Base-by-base conservation (phyloP, 2,888 invertebrate genomes). In the Plutella xylostella region DNA sequence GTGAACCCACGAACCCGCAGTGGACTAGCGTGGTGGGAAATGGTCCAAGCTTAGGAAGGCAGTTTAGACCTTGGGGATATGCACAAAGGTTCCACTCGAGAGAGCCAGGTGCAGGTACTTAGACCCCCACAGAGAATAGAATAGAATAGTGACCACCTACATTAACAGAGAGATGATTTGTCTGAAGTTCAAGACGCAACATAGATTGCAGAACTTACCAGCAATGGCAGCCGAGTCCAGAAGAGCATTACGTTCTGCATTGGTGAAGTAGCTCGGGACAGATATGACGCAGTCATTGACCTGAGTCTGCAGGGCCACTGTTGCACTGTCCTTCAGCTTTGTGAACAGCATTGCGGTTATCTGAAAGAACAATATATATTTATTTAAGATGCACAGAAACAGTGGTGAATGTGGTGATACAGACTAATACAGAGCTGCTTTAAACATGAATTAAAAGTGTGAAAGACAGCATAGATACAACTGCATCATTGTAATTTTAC, bases 341-440 rank as follows among this genome's bases (percentile, higher is more conserved):
- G 97, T 97, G 56, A 99, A 90, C 53, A 98, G 85, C 95, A 98
- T 98, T 14, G 96, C 97, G 37, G 96, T 91, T 57, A 98, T 89
- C 86, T 83, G 63, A 46, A 63, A 20, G 12, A 39, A 18, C n/a
- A 21, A 33, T 4, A 19, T 14, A 28, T 11, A 15, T 22, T 17
- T 7, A 2, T 2, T 34, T 3, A 15, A 17, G 15, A 9, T 18
- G 1, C 11, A 9, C 11, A 3, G 15, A 21, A 20, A 1, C 4
- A 37, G 19, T 37, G 21, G 12, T 4, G 3, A 28, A 28, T 28
- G n/a, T 28, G 2, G 6, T 4, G 3, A 6, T 2, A 28, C 7
- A 28, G 9, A 6, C 7, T 3, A n/a, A 6, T 4, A 6, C 3
- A 28, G 3, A 28, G 7, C 4, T 4, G n/a, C 7, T 4, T 4